Evolutionary conservation across 2,888 invertebrate species (phyloP), one percentile per base, ranked within the genome.

Genomic region (Creontiades dilutus): DNA sequence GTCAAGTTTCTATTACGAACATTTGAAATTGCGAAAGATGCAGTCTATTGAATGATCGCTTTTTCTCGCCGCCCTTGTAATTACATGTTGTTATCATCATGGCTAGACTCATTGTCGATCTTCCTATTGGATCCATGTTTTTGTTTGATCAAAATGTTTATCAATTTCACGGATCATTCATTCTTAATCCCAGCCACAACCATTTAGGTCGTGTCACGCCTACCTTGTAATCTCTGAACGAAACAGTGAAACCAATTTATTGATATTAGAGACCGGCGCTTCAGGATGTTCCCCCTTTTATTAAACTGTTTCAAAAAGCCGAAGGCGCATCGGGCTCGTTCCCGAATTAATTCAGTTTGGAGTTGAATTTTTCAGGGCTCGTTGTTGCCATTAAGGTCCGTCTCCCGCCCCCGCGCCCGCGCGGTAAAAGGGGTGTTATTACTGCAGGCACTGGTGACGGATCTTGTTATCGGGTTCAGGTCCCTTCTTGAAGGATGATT

Each of bases 381-480:
- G 91, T 90, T 90, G 90, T 90, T 86, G 90, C 91, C 91, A 91
- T 91, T 91, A 90, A 90, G 90, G 91, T 91, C 90, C 86, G 89
- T 86, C 46, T 82, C 81, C 84, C 84, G 27, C 86, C 68, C 89
- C 90, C 47, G 47, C 89, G 37, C 88, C 90, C 52, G 87, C 90
- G 85, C 86, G 76, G 12, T 86, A 86, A 68, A 37, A 68, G 46
- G 68, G 52, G 76, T 87, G 87, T 78, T 87, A 87, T 87, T 87
- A 87, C 76, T 47, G 52, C 23, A 14, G 52, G 76, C 47, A 19
- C 76, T 89, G 80, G 89, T 89, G 81, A 89, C 81, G 89, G 80
- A 89, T 81, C 80, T 89, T 89, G 80, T 89, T 89, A 89, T 89
- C 89, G 75, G 52, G 76, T 27, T 46, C 76, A 46, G 78, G 87